Base-by-base conservation (phyloP, 2,888 invertebrate genomes). In the Trissoscelio sp. region DNA sequence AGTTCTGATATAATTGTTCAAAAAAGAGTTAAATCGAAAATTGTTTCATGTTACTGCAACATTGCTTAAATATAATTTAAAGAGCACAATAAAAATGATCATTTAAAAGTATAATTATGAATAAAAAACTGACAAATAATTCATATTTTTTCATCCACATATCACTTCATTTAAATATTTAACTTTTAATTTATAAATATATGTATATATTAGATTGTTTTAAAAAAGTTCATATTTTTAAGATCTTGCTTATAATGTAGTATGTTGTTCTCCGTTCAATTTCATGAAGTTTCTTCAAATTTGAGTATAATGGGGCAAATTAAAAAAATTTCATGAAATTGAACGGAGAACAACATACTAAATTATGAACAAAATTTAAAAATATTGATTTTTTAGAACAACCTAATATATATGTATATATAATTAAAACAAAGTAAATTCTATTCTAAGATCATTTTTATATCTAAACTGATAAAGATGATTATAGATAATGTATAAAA, bases 401-500 rank as follows among this genome's bases (percentile, higher is more conserved):
- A n/a, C n/a, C n/a, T n/a, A n/a, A n/a, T n/a, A n/a, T n/a, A n/a
- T n/a, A n/a, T n/a, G n/a, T n/a, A 37, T 22, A n/a, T 22, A 22
- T 2, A 20, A 48, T 22, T 22, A 22, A 22, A 42, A n/a, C n/a
- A 12, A 22, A 48, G 5, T 42, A 16, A 42, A 46, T 18, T 34
- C 51, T 66, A 66, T 24, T 51, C 51, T 66, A 66, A 39, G 14
- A 24, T 51, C 4, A 39, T 39, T 22, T 28, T 46, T 31, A 44
- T 31, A 55, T 55, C 28, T 67, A 67, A 67, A 39, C 16, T 24
- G 20, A 37, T 44, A 64, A 9, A 51, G n/a, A 53, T 53, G 28
- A 53, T 34, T 39, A 31, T 1, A 46, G 12, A 31, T 46, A 34
- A 46, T 67, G 14, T 28, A 22, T 22, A 67, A 67, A 53, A 3